Evolutionary conservation across 1,140 invertebrate species (phyloP), one percentile per base, ranked within the genome.

Genomic region (Notospermus geniculatus): DNA sequence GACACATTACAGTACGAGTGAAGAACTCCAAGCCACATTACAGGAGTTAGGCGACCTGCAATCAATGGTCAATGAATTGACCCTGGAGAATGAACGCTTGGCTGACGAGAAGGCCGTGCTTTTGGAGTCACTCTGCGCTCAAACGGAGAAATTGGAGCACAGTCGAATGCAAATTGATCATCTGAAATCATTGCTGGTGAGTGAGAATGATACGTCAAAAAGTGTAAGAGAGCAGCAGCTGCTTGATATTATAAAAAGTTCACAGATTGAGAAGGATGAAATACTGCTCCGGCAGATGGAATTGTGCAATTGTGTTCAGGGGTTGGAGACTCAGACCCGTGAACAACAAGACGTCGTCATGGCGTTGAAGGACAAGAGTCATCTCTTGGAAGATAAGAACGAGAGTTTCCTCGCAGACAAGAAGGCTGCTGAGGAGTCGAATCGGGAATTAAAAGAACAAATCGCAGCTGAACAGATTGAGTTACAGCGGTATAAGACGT

Each of bases 21-120:
- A 97, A 82, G 94, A 97, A 80, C 83, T 97, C 0, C 93, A 96
- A 82, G 94, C 93, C 0, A 96, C 93, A 0, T 83, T 96, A 45
- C 93, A 95, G 70, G 93, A 96, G 81, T 81, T 96, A 57, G 89
- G 91, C 36, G 93, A 96, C 79, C 82, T 96, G 32, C 92, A 85
- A 79, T 85, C 88, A 27, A 91, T 93, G 78, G 83, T 95, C 56
- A 87, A 87, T 9, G 92, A 94, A 72, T 84, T 94, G 1, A 91
- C 93, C 76, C 85, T 88, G 2, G 91, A 94, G 74, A 95, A 95
- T 79, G 90, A 93, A 69, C 85, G 89, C 62, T 83, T 96, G 19
- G 84, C 87, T 32, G 91, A 94, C 69, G 93, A 96, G 81, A 95
- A 95, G 79, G 86, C 87, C 68, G 88, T 95, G 19, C 83, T 95